Evolutionary conservation across 1,140 invertebrate genomes (phyloP).

Genomic region (Brachionus plicatilis): DNA sequence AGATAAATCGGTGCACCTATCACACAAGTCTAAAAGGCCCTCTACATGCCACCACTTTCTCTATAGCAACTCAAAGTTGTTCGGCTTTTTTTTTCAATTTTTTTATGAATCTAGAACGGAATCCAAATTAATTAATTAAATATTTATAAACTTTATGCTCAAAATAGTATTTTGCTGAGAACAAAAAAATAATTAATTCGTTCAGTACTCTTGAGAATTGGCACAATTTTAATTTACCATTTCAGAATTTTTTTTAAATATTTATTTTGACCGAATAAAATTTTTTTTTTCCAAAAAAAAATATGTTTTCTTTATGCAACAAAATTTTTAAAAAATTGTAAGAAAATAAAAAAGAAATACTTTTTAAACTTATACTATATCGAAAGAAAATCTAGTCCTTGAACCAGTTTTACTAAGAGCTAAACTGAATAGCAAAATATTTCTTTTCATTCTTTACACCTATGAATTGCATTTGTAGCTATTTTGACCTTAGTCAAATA

Average conservation of each 20-base stretch:
- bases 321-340: neutral
- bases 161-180: neutral
- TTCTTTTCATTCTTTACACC: neutral
- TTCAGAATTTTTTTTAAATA: neutral
- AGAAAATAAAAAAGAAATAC: neutral
- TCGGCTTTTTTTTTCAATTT: neutral
- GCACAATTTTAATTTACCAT: neutral
- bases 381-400: neutral
- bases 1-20: neutral
- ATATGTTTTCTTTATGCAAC: neutral
- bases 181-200: neutral
- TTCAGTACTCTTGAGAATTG: neutral
- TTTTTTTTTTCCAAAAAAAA: too few species aligned
- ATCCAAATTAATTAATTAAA: constrained; percentile 12
- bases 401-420: neutral
- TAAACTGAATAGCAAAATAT: neutral
- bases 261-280: neutral
- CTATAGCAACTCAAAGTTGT: neutral
- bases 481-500: neutral
- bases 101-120: constrained; percentile 13
- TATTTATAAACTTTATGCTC: neutral
- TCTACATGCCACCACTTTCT: neutral
- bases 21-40: neutral
- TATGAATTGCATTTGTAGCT: neutral
- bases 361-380: neutral